Percentiles rank a stretch among this genome's conserved stretches.
These are phyloP conservation scores for Corythoichthys haematopterus DNA, from an alignment of 2,113 vertebrate species.

Conservation along the genomic window DNA sequence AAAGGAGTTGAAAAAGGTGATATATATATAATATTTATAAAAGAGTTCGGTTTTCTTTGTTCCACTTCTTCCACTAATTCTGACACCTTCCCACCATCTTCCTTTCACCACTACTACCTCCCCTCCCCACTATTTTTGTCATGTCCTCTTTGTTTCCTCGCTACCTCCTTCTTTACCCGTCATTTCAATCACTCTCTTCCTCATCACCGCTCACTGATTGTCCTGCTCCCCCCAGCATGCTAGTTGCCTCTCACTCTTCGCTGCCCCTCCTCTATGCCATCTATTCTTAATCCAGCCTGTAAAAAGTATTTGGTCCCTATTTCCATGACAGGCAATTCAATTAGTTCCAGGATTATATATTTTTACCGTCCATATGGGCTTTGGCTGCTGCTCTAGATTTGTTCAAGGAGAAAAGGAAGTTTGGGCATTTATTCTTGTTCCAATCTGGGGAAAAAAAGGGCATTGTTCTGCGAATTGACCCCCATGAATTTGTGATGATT, in stretches of 20 bases:
- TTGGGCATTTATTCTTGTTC: conserved; percentile 40
- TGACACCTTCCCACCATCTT: background rate
- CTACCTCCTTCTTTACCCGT: conserved; percentile 54
- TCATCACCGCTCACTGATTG: conserved; percentile 27
- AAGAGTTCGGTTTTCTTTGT: conserved; percentile 14
- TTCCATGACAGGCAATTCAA: conserved; percentile 61
- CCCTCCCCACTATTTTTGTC: conserved; percentile 40
- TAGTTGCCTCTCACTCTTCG: conserved; percentile 35
- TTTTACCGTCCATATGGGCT: conserved; percentile 50
- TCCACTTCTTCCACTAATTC: background rate
- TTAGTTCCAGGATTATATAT: conserved; percentile 52
- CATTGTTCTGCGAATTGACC: conserved; percentile 10
- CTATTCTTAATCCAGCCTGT: conserved; percentile 54
- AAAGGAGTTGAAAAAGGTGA: conserved; percentile 10
- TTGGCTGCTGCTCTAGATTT: conserved; percentile 40
- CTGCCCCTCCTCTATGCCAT: conserved; percentile 40
- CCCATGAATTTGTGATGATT: conserved; percentile 7
- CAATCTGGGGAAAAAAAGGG: conserved; percentile 31
- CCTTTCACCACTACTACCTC: conserved; percentile 27
- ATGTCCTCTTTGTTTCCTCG: conserved; percentile 47
- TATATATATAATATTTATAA: conserved; percentile 31
- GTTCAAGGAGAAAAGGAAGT: conserved; percentile 14
- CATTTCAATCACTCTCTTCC: conserved; percentile 60
- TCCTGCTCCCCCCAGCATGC: background rate
- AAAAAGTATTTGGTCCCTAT: conserved; percentile 55